Evolutionary conservation across 1,140 invertebrate genomes (phyloP), one percentile per base, ranked within the genome.

Genomic region (Pygmarrhopalites habei): DNA sequence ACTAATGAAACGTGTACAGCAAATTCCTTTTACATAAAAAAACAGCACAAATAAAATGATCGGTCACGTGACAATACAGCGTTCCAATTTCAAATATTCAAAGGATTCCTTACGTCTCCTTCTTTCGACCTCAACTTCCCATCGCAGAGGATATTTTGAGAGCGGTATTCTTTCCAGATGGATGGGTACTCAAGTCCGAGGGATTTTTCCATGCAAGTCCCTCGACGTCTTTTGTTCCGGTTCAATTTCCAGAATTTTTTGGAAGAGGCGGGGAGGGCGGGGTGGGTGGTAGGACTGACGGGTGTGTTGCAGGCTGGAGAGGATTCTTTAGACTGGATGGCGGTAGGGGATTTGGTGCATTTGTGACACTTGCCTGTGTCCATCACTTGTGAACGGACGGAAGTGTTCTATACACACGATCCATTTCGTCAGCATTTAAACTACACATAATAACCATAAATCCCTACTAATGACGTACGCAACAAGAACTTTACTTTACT

Each of bases 1-100:
- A 87, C 73, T 64, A 87, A 82, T 10, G 80, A 80, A 60, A 85
- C 73, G 66, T 87, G 85, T 29, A 86, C 79, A 62, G 79, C 75
- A 68, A 85, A 83, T 28, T 56, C 35, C 59, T 66, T 28, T n/a
- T n/a, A n/a, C n/a, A n/a, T n/a, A 5, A 53, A 43, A 30, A 65
- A 56, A 32, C 15, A 60, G 12, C 26, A 19, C 32, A 56, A 19
- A 52, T 51, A 30, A 17, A 5, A 39, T 25, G 29, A 17, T 19
- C 3, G 19, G 46, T 51, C 19, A 35, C 30, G 19, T 30, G 10
- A 25, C 15, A n/a, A 35, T 15, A 14, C 4, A 39, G 10, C 17
- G 3, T 58, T 19, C 7, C 5, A 23, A 43, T 28, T 7, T 10
- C 4, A 46, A 60, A 26, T 29, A 23, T 17, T 12, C 19, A 25